Evolutionary conservation across 2,888 invertebrate genomes (phyloP).

Genomic region (Agrochola lychnidis): DNA sequence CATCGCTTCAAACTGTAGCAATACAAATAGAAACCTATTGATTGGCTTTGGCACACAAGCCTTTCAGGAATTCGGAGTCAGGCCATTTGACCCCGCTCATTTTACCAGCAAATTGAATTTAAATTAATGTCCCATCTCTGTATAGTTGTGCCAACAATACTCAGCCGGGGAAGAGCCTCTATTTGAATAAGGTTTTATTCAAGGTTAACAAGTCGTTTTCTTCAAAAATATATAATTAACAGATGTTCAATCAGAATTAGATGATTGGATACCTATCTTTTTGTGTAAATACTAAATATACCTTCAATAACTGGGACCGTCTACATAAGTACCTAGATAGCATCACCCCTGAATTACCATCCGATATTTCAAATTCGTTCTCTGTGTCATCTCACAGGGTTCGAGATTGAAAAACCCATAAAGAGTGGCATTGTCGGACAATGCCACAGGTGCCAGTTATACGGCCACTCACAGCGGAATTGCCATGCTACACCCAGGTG

Average conservation of each 20-base stretch:
- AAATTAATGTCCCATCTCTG: constrained; percentile 53
- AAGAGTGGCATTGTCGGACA: too few species aligned
- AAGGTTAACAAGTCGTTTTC: constrained; percentile 12
- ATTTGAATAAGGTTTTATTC: constrained; percentile 37
- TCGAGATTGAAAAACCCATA: too few species aligned
- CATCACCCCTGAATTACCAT: background rate
- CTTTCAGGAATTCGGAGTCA: constrained; percentile 52
- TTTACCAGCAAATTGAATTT: constrained; percentile 61
- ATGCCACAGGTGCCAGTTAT: too few species aligned
- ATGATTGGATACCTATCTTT: background rate
- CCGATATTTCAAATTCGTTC: too few species aligned
- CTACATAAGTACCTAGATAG: background rate
- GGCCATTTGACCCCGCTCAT: constrained; percentile 60
- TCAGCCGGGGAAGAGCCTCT: constrained; percentile 1
- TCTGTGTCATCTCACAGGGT: too few species aligned
- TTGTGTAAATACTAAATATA: background rate
- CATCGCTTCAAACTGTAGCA: constrained; percentile 25
- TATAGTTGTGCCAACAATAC: constrained; percentile 29
- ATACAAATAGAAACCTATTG: constrained; percentile 42
- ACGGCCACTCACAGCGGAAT: too few species aligned
- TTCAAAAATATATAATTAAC: constrained; percentile 27
- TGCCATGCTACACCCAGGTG: too few species aligned
- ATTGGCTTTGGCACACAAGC: constrained; percentile 40
- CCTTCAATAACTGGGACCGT: background rate
- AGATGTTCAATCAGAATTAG: too few species aligned